Conservation (phyloP, 2,888 invertebrate genomes). For the Ophraella communa region DNA sequence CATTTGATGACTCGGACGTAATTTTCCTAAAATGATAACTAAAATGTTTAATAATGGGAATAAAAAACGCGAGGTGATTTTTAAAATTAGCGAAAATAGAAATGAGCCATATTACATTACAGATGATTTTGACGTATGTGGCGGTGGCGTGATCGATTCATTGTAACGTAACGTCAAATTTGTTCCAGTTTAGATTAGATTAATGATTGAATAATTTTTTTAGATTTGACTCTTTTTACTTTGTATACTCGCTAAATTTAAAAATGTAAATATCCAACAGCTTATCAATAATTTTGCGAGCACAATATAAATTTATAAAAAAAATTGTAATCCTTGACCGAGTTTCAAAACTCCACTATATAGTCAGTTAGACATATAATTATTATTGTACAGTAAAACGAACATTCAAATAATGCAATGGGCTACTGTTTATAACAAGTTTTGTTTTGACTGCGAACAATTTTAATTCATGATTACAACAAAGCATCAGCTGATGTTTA, state of each 20-base stretch:
- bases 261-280: no score
- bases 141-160: background rate
- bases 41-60: constrained; percentile 17
- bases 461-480: no score
- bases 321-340: background rate
- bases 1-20: constrained; percentile 44
- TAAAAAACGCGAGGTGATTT: background rate
- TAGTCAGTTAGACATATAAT: background rate
- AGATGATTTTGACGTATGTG: constrained; percentile 38
- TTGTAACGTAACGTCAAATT: background rate
- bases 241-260: no score
- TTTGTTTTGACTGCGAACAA: no score
- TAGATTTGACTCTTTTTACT: no score
- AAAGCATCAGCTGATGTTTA: no score
- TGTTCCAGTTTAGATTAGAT: background rate
- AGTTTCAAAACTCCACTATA: background rate
- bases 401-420: background rate
- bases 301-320: no score
- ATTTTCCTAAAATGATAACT: constrained; percentile 41
- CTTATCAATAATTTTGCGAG: no score
- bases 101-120: constrained; percentile 13
- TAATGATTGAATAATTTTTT: no score
- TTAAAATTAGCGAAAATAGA: background rate
- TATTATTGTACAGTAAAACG: background rate
- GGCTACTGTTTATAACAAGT: background rate